These are phyloP conservation scores for Mormyrus iriodes DNA, from an alignment of 2,113 vertebrate genomes.

Conservation along the genomic window DNA sequence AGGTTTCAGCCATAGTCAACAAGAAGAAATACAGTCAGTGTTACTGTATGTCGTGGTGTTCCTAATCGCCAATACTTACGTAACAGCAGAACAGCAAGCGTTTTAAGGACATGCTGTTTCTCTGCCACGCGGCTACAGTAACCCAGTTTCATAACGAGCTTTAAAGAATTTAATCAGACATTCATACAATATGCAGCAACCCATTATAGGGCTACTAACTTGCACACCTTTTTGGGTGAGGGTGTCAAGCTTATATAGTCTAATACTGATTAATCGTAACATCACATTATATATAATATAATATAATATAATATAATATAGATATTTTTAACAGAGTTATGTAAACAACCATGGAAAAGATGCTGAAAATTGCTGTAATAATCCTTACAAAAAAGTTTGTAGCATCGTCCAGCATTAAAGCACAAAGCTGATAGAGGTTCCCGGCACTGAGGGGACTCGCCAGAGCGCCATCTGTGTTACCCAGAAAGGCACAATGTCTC, in stretches of 20 bases:
- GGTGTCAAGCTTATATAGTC: background rate
- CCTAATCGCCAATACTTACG: background rate
- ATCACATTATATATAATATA: background rate
- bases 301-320: background rate
- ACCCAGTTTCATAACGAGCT: constrained; percentile 3
- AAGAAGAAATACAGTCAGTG: background rate
- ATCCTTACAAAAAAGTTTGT: background rate
- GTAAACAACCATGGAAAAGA: background rate
- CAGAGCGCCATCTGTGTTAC: background rate
- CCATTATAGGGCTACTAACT: background rate
- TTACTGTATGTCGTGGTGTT: background rate
- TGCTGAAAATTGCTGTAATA: background rate
- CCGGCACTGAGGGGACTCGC: background rate
- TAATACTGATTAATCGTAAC: background rate
- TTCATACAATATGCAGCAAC: background rate
- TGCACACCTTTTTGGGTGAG: background rate
- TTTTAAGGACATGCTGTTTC: constrained; percentile 2
- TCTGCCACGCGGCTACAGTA: background rate
- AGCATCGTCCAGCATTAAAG: background rate
- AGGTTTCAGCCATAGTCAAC: background rate
- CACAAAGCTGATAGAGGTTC: background rate
- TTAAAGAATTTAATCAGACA: background rate
- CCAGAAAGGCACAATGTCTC: constrained; percentile 1
- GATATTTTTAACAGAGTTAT: background rate
- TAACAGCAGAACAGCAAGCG: background rate